These are phyloP conservation scores for Cheirogaleus major DNA, from an alignment of 2,797 vertebrate genomes.

Conservation along the genomic window DNA sequence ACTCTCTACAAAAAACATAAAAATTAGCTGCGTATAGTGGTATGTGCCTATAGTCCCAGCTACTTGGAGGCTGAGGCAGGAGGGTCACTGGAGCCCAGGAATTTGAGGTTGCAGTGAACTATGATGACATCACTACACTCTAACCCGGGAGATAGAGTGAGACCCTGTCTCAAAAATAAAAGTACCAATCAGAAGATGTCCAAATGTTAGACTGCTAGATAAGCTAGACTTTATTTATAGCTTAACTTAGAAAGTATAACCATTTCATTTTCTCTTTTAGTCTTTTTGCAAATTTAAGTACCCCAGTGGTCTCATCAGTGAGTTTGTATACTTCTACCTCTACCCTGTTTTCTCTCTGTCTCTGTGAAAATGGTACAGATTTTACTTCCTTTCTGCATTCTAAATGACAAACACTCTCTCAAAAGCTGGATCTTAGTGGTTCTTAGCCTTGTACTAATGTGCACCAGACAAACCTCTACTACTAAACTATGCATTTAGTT, in stretches of 20 bases:
- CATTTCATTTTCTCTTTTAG: neutral
- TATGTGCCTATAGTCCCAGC: too few species aligned
- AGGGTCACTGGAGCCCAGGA: too few species aligned
- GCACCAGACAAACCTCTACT: neutral
- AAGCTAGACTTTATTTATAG: neutral
- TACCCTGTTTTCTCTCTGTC: neutral
- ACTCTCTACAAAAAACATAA: too few species aligned
- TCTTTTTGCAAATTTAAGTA: neutral
- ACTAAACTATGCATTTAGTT: neutral
- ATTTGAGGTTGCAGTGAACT: too few species aligned
- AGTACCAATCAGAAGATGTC: neutral
- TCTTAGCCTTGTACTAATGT: neutral
- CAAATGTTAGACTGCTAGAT: neutral
- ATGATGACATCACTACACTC: too few species aligned
- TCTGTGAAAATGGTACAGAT: neutral
- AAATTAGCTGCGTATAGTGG: too few species aligned
- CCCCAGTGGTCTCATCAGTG: neutral
- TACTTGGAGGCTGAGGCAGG: too few species aligned
- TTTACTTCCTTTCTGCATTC: constrained; percentile 1
- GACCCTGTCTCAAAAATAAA: neutral
- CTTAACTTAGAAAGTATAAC: neutral
- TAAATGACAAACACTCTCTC: neutral
- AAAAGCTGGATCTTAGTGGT: neutral
- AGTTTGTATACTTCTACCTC: neutral
- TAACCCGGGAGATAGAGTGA: too few species aligned